These are phyloP conservation scores for Hyperoplus lanceolatus DNA, from an alignment of 2,797 vertebrate genomes.

Conservation along the genomic window DNA sequence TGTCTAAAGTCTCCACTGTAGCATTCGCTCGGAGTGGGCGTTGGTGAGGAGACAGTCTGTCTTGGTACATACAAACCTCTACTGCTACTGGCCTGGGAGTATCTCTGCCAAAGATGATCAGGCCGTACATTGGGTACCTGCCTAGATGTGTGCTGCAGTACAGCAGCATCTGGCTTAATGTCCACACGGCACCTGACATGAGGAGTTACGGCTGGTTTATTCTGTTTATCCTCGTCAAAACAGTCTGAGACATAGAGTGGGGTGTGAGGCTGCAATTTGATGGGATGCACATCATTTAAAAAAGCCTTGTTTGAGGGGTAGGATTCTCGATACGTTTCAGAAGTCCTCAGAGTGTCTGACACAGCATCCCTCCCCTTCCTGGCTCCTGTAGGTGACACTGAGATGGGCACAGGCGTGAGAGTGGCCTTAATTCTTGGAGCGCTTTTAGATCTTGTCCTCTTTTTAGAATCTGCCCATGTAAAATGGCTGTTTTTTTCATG, in stretches of 20 bases:
- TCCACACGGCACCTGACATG: conserved; percentile 95
- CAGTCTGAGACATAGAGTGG: conserved; percentile 92
- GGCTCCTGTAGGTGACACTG: conserved; percentile 81
- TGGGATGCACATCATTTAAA: conserved; percentile 96
- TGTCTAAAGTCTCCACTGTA: conserved; percentile 91
- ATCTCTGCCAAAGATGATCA: conserved; percentile 86
- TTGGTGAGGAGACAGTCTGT: conserved; percentile 87
- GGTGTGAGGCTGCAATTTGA: conserved; percentile 94
- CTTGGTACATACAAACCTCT: conserved; percentile 90
- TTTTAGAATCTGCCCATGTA: conserved; percentile 85
- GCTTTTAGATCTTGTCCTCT: conserved; percentile 92
- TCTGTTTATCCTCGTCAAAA: conserved; percentile 81
- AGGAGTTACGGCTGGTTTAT: conserved; percentile 85
- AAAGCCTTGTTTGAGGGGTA: conserved; percentile 85
- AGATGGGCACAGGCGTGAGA: conserved; percentile 89
- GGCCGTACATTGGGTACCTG: conserved; percentile 77
- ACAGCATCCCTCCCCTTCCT: conserved; percentile 85
- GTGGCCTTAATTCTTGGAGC: conserved; percentile 88
- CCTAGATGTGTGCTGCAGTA: conserved; percentile 89
- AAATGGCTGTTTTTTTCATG: conserved; percentile 82
- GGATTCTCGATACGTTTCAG: conserved; percentile 83
- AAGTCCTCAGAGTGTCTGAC: conserved; percentile 79
- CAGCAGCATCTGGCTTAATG: conserved; percentile 94
- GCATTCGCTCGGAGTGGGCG: conserved; percentile 92
- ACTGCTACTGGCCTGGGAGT: conserved; percentile 82